These are phyloP conservation scores for Palythoa grandiflora DNA, from an alignment of 92 coral and sea anemone species.

Conservation along the genomic window DNA sequence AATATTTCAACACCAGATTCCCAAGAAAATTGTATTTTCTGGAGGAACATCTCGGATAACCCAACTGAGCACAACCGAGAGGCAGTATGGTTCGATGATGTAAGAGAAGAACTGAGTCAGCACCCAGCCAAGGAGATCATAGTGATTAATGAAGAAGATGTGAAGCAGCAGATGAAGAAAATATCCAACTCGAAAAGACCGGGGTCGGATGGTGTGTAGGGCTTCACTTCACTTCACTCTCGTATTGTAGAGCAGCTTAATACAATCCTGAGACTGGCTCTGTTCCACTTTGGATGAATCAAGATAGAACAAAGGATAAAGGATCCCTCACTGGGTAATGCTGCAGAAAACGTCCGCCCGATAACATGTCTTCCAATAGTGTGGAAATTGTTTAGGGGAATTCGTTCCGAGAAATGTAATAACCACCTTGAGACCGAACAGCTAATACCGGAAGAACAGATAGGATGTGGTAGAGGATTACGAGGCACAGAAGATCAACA, in stretches of 20 bases:
- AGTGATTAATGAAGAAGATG: background rate
- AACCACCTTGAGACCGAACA: conserved; percentile 46
- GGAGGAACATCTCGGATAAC: conserved; percentile 41
- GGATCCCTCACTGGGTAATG: conserved; percentile 44
- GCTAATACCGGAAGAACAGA: conserved; percentile 37
- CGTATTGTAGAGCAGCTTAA: conserved; percentile 48
- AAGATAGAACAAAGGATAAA: conserved; percentile 52
- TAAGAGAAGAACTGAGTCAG: background rate
- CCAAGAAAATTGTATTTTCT: conserved; percentile 32
- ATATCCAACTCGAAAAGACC: too few relatives aligned
- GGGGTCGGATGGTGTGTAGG: conserved; percentile 58
- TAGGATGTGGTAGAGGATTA: background rate
- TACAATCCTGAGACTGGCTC: conserved; percentile 1
- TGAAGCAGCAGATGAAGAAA: conserved; percentile 34
- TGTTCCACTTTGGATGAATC: conserved; percentile 54
- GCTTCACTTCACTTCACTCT: background rate
- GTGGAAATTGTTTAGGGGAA: conserved; percentile 56
- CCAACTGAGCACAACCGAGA: conserved; percentile 41
- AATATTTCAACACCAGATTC: background rate
- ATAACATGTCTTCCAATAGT: conserved; percentile 60
- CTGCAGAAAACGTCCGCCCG: conserved; percentile 43
- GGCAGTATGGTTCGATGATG: conserved; percentile 45
- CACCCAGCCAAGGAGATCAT: too few relatives aligned
- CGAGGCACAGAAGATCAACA: conserved; percentile 61
- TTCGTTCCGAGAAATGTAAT: too few relatives aligned